These are phyloP conservation scores for Strix uralensis DNA, from an alignment of 2,113 vertebrate species.

Conservation along the genomic window DNA sequence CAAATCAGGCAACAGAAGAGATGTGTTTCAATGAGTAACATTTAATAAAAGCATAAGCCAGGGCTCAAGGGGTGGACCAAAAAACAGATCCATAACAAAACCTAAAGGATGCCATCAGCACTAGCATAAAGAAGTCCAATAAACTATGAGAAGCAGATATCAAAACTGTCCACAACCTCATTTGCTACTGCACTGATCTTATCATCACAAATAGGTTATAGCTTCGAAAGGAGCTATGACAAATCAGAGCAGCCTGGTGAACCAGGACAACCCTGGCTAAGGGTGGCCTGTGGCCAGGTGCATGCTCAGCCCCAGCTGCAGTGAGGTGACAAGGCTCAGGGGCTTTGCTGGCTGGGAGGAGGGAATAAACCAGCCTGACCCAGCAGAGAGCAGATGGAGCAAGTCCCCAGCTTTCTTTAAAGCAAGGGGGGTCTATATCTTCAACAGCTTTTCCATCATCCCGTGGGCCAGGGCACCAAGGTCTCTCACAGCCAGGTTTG, in stretches of 20 bases:
- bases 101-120: neutral
- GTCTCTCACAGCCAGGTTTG: neutral
- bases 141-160: neutral
- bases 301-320: accelerated
- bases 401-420: neutral
- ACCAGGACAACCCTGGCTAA: neutral
- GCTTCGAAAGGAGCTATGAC: neutral
- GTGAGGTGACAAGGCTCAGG: neutral
- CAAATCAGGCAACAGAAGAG: neutral
- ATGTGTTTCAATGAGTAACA: neutral
- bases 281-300: accelerated
- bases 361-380: neutral
- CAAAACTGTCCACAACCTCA: neutral
- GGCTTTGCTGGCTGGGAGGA: neutral
- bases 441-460: neutral
- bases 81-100: neutral
- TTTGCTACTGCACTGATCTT: neutral
- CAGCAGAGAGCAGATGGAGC: neutral
- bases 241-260: neutral
- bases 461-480: neutral
- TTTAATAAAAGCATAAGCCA: neutral
- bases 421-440: neutral
- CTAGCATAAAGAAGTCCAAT: neutral
- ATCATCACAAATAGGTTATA: neutral
- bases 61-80: neutral